These are phyloP conservation scores for Protaetia brevitarsis DNA, from an alignment of 1,140 invertebrate species.

Conservation along the genomic window DNA sequence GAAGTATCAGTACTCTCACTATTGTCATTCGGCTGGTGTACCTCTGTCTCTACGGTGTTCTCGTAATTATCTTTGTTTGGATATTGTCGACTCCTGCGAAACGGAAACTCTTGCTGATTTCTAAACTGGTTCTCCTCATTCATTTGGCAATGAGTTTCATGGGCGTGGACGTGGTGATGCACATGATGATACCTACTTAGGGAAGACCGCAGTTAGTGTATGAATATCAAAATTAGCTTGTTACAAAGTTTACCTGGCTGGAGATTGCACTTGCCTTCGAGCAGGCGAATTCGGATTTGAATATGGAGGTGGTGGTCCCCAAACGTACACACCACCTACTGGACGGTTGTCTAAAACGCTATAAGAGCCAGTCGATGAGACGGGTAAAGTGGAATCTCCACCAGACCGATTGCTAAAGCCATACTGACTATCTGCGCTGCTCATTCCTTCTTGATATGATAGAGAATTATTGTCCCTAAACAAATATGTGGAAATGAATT, in stretches of 20 bases:
- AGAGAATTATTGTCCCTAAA: conserved; percentile 40
- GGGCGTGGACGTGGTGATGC: conserved; percentile 45
- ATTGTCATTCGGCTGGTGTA: conserved; percentile 47
- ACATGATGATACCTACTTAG: conserved; percentile 43
- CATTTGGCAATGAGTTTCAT: conserved; percentile 47
- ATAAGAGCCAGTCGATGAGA: conserved; percentile 50
- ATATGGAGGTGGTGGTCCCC: conserved; percentile 74
- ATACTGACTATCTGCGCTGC: conserved; percentile 64
- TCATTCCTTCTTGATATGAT: conserved; percentile 44
- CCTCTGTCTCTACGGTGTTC: conserved; percentile 46
- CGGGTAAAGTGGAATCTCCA: conserved; percentile 47
- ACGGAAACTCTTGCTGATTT: conserved; percentile 34
- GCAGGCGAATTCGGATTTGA: conserved; percentile 68
- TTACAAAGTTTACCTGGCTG: conserved; percentile 35
- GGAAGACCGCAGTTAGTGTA: not conserved
- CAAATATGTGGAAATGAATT: not conserved
- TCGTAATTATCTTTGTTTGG: conserved; percentile 48
- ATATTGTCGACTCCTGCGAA: conserved; percentile 34
- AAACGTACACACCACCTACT: conserved; percentile 52
- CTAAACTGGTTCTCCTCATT: conserved; percentile 41
- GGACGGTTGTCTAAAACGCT: conserved; percentile 56
- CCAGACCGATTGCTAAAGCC: conserved; percentile 57
- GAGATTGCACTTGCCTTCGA: conserved; percentile 44
- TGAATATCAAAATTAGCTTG: not conserved
- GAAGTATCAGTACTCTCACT: conserved; percentile 48